Evolutionary conservation across 2,888 invertebrate species (phyloP), one percentile per base, ranked within the genome.

Genomic region (Cylindroiulus punctatus): DNA sequence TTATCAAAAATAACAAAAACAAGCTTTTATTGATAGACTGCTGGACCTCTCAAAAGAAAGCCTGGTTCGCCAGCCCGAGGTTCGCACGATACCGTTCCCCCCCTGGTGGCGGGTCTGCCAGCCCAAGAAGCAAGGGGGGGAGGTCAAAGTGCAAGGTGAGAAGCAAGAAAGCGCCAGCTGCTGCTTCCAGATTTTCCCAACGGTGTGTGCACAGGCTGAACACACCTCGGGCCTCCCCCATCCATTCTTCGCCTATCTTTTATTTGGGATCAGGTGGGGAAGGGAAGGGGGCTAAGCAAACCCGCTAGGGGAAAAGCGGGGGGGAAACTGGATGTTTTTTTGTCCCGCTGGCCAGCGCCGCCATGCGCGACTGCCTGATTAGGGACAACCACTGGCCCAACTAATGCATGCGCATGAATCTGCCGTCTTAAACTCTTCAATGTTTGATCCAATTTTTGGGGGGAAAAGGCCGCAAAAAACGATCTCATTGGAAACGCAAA

Each of bases 61-160:
- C 76, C 76, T 76, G 12, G 44, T 44, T 76, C n/a, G 52, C 52
- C 19, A 52, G 52, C 0, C 57, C 57, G 30, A 76, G 76, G 26
- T 76, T 76, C 76, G 76, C 76, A 76, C 76, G 76, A 76, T 76
- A 30, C 76, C 76, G 17, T 76, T 76, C 76, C 76, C 76, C 57
- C 76, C 76, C 76, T 76, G 76, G 76, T 76, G 76, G 76, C 30
- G 76, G n/a, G 30, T 17, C 30, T 30, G 76, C 5, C 12, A 30
- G 76, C 76, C 76, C 76, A 65, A 57, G 84, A 32, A 32, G 84
- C 17, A 19, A 82, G 40, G 82, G 82, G 36, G 82, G 40, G 87
- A 81, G 86, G 76, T 86, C 84, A 84, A 81, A 81, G 84, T 47
- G 85, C 84, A 84, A 65, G 57, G 47, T 32, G 42, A 57, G 84